These are phyloP conservation scores for Anguilla anguilla DNA, from an alignment of 2,797 vertebrate species.

Conservation along the genomic window DNA sequence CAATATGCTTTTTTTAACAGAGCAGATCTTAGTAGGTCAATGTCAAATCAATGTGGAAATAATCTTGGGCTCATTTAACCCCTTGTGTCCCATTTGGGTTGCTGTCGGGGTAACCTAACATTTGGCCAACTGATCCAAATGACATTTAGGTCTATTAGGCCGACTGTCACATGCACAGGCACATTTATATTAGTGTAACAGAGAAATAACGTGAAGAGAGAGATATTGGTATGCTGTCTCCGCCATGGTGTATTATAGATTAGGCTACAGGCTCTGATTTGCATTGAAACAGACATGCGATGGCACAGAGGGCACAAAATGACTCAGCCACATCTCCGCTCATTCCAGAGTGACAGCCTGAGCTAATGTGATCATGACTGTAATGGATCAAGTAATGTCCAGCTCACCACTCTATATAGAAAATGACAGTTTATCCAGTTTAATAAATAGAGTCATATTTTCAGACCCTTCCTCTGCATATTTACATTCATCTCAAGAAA, in stretches of 20 bases:
- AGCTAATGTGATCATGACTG: conserved; percentile 12
- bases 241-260: neutral
- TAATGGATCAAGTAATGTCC: conserved; percentile 32
- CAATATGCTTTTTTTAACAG: neutral
- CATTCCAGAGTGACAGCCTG: conserved; percentile 2
- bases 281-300: neutral
- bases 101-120: neutral
- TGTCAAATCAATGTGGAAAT: neutral
- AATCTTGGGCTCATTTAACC: neutral
- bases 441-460: conserved; percentile 30
- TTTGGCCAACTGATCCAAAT: neutral
- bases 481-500: neutral
- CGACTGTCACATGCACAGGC: neutral
- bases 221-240: neutral
- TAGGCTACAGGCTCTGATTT: conserved; percentile 19
- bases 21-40: neutral
- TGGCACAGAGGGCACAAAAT: neutral
- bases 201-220: neutral
- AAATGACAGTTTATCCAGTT: conserved; percentile 23
- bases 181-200: neutral
- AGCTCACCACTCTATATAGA: conserved; percentile 17
- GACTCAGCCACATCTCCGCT: neutral
- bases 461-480: neutral
- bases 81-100: too few species aligned
- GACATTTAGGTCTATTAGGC: neutral